Evolutionary conservation across 2,113 vertebrate species (phyloP), one percentile per base, ranked within the genome.

Genomic region (Sphaerodactylus townsendi): DNA sequence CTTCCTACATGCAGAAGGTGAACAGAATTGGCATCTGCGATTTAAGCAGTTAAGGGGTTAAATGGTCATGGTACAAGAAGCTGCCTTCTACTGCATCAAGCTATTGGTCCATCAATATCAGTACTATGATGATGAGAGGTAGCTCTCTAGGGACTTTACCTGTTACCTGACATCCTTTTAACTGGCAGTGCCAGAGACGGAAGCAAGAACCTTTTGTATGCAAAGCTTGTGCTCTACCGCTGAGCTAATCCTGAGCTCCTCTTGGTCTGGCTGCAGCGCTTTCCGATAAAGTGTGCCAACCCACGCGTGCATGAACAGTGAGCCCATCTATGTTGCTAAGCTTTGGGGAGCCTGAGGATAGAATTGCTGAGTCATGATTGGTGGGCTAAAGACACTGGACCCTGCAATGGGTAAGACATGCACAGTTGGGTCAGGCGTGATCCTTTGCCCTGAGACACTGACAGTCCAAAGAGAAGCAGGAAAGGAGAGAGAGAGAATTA

Each of bases 371-470:
- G 10, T 10, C 21, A 1, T 0, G 0, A 30, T 28, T 48, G 37
- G 1, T 0, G 7, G 0, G 0, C 0, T 0, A 62, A 30, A 77
- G 39, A 64, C 62, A 66, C 65, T 37, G 74, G n/a, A 1, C n/a
- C 1, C 21, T 59, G 39, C 44, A n/a, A 15, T 30, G 21, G 41
- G 72, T 39, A 0, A 11, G 2, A 0, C 9, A 35, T 71, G 72
- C 64, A 69, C 76, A 39, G 5, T 0, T 1, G 78, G 2, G n/a
- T 15, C 1, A 0, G 0, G 39, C 5, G 23, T 44, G 70, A 21
- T 35, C 4, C 7, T 37, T 1, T 0, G 0, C 13, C 46, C 23
- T 14, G 37, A 65, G 5, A 7, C 33, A 2, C 46, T 56, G 33
- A 5, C 25, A 46, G 41, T 17, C 50, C 15, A 66, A 69, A 71